Conservation (phyloP, 1,140 invertebrate species). For the Magallana ariakensis region DNA sequence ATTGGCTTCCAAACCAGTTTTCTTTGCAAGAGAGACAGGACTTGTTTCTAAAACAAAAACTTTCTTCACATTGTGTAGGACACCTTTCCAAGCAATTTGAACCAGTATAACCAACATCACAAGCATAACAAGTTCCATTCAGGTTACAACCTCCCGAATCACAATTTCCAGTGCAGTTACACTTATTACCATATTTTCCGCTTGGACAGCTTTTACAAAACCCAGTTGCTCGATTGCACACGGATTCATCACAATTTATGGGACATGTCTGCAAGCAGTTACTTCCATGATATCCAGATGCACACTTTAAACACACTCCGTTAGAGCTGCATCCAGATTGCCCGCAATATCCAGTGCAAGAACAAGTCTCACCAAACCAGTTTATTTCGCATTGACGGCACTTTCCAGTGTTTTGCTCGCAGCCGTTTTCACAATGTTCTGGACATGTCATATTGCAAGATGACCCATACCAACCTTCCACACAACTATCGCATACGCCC, state of each 20-base stretch:
- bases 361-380: conserved; percentile 44
- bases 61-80: conserved; percentile 28
- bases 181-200: conserved; percentile 42
- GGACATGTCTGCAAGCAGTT: conserved; percentile 46
- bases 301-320: conserved; percentile 44
- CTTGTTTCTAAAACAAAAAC: not conserved
- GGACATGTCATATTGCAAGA: conserved; percentile 41
- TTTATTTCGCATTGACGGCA: conserved; percentile 37
- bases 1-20: conserved; percentile 37
- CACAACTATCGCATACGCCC: conserved; percentile 35
- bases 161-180: conserved; percentile 37
- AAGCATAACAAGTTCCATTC: conserved; percentile 38
- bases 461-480: conserved; percentile 26
- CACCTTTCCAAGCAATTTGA: conserved; percentile 30
- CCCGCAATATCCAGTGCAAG: conserved; percentile 46
- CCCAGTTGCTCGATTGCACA: conserved; percentile 28
- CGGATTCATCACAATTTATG: conserved; percentile 11
- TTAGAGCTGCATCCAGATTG: conserved; percentile 16
- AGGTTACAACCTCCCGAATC: conserved; percentile 2
- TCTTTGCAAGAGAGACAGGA: not conserved
- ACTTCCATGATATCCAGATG: conserved; percentile 23
- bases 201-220: conserved; percentile 14
- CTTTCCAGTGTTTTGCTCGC: conserved; percentile 20
- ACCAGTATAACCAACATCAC: conserved; percentile 4
- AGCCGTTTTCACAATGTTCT: conserved; percentile 31